Evolutionary conservation across 30 jellyfish, hydroid and myxozoan species (phyloP).

Genomic region (Aurelia sp.): DNA sequence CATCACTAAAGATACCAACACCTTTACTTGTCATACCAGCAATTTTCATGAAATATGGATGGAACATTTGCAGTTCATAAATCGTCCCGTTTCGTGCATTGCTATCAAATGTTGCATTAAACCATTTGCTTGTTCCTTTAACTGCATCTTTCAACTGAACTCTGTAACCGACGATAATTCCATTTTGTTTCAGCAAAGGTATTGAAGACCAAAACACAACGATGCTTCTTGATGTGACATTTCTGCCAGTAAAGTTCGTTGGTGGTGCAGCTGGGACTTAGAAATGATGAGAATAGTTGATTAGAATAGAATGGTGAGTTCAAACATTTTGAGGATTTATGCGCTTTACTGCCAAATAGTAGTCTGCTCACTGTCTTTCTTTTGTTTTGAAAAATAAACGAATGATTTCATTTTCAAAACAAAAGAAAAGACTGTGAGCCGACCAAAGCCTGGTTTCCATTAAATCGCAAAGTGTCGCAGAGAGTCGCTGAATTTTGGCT

Average conservation of each 20-base stretch:
- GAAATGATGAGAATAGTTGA: neutral
- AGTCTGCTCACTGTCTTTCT: too few relatives aligned
- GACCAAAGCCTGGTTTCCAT: too few relatives aligned
- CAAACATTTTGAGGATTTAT: too few relatives aligned
- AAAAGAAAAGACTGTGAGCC: too few relatives aligned
- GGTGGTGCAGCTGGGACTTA: constrained; percentile 42
- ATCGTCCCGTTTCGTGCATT: constrained; percentile 25
- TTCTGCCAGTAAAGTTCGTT: constrained; percentile 18
- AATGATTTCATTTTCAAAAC: too few relatives aligned
- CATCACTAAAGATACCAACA: constrained; percentile 30
- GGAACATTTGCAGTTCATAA: constrained; percentile 2
- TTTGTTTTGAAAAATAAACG: too few relatives aligned
- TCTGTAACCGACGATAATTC: constrained; percentile 3
- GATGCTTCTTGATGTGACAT: constrained; percentile 38
- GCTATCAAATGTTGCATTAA: neutral
- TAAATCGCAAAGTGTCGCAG: too few relatives aligned
- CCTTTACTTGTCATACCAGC: constrained; percentile 54
- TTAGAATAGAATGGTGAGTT: too few relatives aligned
- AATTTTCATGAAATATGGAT: constrained; percentile 20
- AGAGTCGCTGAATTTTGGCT: too few relatives aligned
- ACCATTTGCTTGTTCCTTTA: constrained; percentile 1
- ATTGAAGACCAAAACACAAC: constrained; percentile 30
- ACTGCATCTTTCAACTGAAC: constrained; percentile 14
- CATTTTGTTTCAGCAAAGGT: constrained; percentile 4
- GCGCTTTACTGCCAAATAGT: too few relatives aligned